Base-by-base conservation (phyloP, 64 coral and sea anemone genomes). In the Porites lutea region DNA sequence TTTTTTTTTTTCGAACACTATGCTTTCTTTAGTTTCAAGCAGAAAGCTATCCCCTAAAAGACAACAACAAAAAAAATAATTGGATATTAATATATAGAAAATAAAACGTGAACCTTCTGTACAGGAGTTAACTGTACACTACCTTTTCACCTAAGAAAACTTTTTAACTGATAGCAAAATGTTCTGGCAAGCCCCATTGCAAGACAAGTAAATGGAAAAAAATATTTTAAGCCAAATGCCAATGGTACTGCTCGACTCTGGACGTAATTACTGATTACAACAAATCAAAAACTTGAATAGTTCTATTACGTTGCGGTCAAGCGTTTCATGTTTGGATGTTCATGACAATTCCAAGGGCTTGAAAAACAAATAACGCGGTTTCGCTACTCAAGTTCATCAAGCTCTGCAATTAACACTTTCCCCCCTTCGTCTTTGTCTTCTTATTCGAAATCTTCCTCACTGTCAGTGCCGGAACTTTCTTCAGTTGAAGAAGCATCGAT, bases 81-180 rank as follows among this genome's bases (percentile, higher is more conserved):
- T 64, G 3, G 61, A 64, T 64, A 63, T 82, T 82, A 82, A 59
- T 82, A 82, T 82, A 82, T 61, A 82, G 79, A 82, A 82, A 82
- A 82, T 82, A 82, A 60, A 82, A 82, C 15, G 79, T 82, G 79
- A 59, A 82, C 79, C 79, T 82, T 82, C 19, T 59, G 15, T 82
- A 60, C 79, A 60, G 58, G 22, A 63, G 58, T 62, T 82, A 43
- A 43, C 79, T 82, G 58, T 82, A 82, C 46, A 20, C 79, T 82
- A 82, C 58, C 64, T 84, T 84, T 84, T 84, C 51, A 65, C 65
- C 59, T 66, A 65, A 84, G 81, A 84, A 84, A 84, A 67, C 81
- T 84, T 48, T 84, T 84, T 84, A 84, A 84, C 81, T 84, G 67
- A 84, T 84, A 85, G 82, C 82, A 85, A 85, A 85, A 19, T 85